Conservation (phyloP, 2,113 vertebrate species). For the Phylloscopus trochiloides region DNA sequence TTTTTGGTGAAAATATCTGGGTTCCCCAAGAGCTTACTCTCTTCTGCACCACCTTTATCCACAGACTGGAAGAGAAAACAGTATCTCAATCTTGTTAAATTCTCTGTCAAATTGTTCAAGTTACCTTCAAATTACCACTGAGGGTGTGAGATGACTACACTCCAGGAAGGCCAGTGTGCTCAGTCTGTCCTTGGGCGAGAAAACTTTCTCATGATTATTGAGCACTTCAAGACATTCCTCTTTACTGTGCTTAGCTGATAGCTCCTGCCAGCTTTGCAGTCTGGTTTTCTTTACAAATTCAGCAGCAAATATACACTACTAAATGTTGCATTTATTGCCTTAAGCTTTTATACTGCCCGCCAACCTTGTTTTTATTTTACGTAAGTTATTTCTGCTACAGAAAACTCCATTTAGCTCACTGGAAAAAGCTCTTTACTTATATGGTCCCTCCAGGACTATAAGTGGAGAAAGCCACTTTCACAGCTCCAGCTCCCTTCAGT, state of each 20-base stretch:
- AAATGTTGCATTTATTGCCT: conserved; percentile 43
- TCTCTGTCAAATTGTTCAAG: background rate
- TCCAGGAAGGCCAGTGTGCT: background rate
- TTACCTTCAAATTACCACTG: background rate
- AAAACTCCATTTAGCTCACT: conserved; percentile 14
- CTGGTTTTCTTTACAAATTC: conserved; percentile 48
- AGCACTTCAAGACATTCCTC: background rate
- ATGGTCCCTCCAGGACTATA: background rate
- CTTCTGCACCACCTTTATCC: background rate
- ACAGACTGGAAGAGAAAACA: rapidly evolving
- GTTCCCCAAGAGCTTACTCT: background rate
- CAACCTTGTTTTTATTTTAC: conserved; percentile 40
- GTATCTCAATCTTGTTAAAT: background rate
- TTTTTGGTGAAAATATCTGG: background rate
- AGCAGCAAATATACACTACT: conserved; percentile 38
- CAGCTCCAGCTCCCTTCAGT: background rate
- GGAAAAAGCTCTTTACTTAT: conserved; percentile 48
- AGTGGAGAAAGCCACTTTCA: conserved; percentile 30
- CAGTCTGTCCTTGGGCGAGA: background rate
- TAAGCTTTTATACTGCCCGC: conserved; percentile 27
- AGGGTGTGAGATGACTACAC: background rate
- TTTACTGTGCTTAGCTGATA: background rate
- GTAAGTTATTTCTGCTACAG: conserved; percentile 33
- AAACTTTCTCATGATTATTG: background rate
- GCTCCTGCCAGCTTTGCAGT: background rate